These are phyloP conservation scores for Cataglyphis albicans DNA, from an alignment of 2,888 invertebrate genomes.

Conservation along the genomic window DNA sequence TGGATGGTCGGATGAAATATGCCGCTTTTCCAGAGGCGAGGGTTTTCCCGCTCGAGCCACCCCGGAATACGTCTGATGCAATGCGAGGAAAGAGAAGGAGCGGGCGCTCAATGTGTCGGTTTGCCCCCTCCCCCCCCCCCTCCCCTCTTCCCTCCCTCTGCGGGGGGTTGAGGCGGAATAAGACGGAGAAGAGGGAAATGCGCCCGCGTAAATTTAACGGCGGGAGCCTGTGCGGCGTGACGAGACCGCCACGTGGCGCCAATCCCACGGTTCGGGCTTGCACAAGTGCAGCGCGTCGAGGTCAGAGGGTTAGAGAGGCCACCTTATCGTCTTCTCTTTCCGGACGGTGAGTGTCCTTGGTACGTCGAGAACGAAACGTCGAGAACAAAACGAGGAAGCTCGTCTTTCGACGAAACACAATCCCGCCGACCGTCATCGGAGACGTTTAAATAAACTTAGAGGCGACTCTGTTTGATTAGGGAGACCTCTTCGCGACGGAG, in stretches of 20 bases:
- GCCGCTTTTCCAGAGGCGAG: conserved; percentile 69
- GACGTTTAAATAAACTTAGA: conserved; percentile 52
- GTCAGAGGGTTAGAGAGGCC: conserved; percentile 73
- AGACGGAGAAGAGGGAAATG: conserved; percentile 70
- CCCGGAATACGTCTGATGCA: conserved; percentile 60
- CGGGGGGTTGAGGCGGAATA: conserved; percentile 61
- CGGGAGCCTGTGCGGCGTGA: conserved; percentile 47
- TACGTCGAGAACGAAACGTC: conserved; percentile 17
- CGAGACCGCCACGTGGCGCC: conserved; percentile 79
- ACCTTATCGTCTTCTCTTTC: conserved; percentile 18
- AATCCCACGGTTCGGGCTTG: conserved; percentile 80
- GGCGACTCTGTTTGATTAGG: conserved; percentile 47
- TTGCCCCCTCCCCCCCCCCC: neutral
- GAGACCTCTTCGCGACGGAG: conserved; percentile 28
- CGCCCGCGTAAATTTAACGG: conserved; percentile 73
- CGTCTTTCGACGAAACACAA: conserved; percentile 56
- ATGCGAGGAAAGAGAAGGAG: conserved; percentile 64
- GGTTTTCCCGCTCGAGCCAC: conserved; percentile 61
- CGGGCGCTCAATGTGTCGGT: conserved; percentile 56
- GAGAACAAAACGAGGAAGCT: conserved; percentile 37
- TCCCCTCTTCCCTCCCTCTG: neutral
- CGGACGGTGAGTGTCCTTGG: conserved; percentile 29
- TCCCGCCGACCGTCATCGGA: conserved; percentile 46
- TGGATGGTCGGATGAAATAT: conserved; percentile 79
- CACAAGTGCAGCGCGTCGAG: conserved; percentile 80